phyloP scores from a whole-genome alignment of 1,140 invertebrate genomes.

The Aphaenogaster floridana region DNA sequence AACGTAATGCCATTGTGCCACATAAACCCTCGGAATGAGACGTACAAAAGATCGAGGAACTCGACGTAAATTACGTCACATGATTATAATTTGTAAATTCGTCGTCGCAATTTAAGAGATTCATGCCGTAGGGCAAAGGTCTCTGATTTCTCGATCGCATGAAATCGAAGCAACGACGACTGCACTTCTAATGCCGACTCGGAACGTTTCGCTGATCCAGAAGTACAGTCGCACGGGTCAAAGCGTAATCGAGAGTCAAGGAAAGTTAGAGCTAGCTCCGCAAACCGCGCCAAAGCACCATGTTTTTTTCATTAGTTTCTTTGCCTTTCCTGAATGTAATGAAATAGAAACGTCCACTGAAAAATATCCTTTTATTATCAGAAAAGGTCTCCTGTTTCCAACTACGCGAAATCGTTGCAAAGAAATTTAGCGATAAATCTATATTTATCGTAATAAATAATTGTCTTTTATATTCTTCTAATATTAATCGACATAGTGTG shows the following conservation, averaged over 20 bases:
- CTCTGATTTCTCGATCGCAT: neutral
- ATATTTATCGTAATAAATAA: neutral
- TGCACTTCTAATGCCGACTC: neutral
- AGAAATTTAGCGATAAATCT: neutral
- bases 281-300: neutral
- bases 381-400: neutral
- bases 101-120: neutral
- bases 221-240: constrained; percentile 12
- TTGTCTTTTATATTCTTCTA: neutral
- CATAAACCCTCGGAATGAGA: neutral
- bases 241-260: neutral
- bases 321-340: neutral
- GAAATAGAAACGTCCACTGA: neutral
- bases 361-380: neutral
- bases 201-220: neutral
- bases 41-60: neutral
- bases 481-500: too few species aligned
- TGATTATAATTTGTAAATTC: neutral
- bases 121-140: neutral
- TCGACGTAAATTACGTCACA: neutral
- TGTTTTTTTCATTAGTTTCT: neutral
- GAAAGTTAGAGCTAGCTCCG: neutral
- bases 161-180: neutral
- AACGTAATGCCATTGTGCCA: neutral
- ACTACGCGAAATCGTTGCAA: neutral